These are phyloP conservation scores for Hedya salicella DNA, from an alignment of 2,888 invertebrate species.

Conservation along the genomic window DNA sequence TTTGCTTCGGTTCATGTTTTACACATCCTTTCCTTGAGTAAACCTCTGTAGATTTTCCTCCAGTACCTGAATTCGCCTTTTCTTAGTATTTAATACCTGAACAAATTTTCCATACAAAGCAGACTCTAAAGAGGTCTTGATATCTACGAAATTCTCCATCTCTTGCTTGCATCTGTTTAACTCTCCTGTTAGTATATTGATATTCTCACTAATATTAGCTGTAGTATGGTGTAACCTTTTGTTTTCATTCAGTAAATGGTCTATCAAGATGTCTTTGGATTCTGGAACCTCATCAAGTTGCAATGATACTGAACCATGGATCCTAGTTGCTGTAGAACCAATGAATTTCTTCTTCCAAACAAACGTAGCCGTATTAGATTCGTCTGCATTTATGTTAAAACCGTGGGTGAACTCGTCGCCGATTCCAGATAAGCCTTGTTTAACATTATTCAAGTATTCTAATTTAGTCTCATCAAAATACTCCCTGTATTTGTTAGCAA, in stretches of 20 bases:
- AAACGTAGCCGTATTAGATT: slow-evolving; percentile 22
- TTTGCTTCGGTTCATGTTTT: not conserved
- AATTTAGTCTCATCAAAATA: slow-evolving; percentile 56
- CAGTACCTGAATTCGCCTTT: slow-evolving; percentile 65
- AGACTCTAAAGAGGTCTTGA: slow-evolving; percentile 38
- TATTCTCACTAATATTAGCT: slow-evolving; percentile 13
- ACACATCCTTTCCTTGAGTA: slow-evolving; percentile 27
- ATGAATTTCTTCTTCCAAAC: slow-evolving; percentile 37
- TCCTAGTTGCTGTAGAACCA: slow-evolving; percentile 9
- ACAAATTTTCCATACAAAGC: slow-evolving; percentile 44
- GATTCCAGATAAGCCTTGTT: slow-evolving; percentile 28
- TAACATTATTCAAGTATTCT: slow-evolving; percentile 56
- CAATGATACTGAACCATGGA: slow-evolving; percentile 34
- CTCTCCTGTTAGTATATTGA: slow-evolving; percentile 9
- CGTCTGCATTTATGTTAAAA: slow-evolving; percentile 20
- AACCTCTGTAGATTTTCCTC: slow-evolving; percentile 62
- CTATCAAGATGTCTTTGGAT: slow-evolving; percentile 33
- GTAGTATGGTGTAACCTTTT: slow-evolving; percentile 5
- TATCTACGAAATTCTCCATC: slow-evolving; percentile 37
- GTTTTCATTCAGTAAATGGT: slow-evolving; percentile 36
- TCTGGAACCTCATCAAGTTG: slow-evolving; percentile 27
- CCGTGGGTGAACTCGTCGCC: slow-evolving; percentile 26
- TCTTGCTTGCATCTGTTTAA: slow-evolving; percentile 37
- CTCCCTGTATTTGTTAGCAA: slow-evolving; percentile 55
- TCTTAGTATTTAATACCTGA: slow-evolving; percentile 49